Evolutionary conservation across 1,140 invertebrate genomes (phyloP).

Genomic region (Mactra quadrangularis): DNA sequence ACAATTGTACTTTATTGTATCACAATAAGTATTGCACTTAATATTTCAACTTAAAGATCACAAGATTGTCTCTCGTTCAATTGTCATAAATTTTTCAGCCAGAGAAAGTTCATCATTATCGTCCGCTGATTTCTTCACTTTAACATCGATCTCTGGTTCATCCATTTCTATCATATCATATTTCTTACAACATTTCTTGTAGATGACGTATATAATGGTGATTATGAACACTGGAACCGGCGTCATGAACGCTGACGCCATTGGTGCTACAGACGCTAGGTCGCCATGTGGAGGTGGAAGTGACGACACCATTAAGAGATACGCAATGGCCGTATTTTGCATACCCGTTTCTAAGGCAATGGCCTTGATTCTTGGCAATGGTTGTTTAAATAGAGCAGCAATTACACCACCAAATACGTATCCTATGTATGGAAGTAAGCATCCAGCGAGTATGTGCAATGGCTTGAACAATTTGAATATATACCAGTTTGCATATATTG

Average conservation of each 20-base stretch:
- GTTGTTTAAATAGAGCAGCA: constrained; percentile 73
- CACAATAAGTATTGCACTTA: too few species aligned
- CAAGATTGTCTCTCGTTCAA: too few species aligned
- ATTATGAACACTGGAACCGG: constrained; percentile 90
- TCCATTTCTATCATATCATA: constrained; percentile 48
- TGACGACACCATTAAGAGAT: constrained; percentile 83
- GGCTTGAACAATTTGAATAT: constrained; percentile 92
- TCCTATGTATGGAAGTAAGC: constrained; percentile 94
- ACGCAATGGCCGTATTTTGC: constrained; percentile 84
- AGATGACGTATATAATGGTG: constrained; percentile 67
- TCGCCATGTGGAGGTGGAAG: constrained; percentile 84
- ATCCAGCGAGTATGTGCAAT: constrained; percentile 89
- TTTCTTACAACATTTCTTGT: constrained; percentile 68
- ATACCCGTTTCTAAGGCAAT: constrained; percentile 85
- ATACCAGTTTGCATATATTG: constrained; percentile 94
- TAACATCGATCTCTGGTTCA: constrained; percentile 7
- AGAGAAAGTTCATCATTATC: too few species aligned
- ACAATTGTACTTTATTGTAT: too few species aligned
- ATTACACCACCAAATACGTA: constrained; percentile 89
- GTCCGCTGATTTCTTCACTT: too few species aligned
- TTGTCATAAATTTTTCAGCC: too few species aligned
- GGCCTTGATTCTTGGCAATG: constrained; percentile 82
- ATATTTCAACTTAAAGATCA: too few species aligned
- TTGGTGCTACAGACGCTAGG: constrained; percentile 81
- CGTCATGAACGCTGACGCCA: constrained; percentile 93